phyloP scores from a whole-genome alignment of 2,888 invertebrate genomes.

The Drosophila nigricruria region DNA sequence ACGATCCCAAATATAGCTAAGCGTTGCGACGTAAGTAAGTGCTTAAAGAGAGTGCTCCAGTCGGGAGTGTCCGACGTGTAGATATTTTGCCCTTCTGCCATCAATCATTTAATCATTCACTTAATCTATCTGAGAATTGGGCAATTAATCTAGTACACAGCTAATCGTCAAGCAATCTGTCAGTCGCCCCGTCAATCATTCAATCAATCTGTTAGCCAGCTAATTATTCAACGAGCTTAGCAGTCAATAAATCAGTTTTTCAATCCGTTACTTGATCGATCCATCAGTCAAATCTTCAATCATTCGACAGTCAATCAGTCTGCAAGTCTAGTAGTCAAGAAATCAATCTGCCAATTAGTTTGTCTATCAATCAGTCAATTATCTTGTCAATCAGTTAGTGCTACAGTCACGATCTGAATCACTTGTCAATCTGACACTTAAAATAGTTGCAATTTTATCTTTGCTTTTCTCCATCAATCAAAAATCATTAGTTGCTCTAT shows the following conservation, averaged over 20 bases:
- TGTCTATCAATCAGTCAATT: neutral
- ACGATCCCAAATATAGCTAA: conserved; percentile 27
- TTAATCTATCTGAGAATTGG: too few relatives aligned
- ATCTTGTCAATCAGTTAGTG: neutral
- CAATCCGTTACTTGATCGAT: too few relatives aligned
- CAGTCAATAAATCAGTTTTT: too few relatives aligned
- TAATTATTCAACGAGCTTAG: too few relatives aligned
- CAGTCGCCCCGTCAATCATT: too few relatives aligned
- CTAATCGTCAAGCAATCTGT: too few relatives aligned
- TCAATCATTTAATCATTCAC: too few relatives aligned
- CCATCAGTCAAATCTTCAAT: neutral
- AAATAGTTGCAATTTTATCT: neutral
- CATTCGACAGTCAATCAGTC: neutral
- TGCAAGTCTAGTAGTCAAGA: too few relatives aligned
- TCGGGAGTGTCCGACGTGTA: neutral
- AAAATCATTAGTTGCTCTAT: neutral
- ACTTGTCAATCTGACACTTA: too few relatives aligned
- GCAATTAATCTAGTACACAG: too few relatives aligned
- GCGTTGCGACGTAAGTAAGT: conserved; percentile 3
- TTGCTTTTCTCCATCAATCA: neutral
- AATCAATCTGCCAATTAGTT: neutral
- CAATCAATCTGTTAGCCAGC: too few relatives aligned
- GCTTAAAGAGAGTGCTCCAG: neutral
- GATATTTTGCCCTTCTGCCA: too few relatives aligned
- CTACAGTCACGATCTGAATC: neutral